Base-by-base conservation (phyloP, 2,888 invertebrate species). In the Lamproptera curius region DNA sequence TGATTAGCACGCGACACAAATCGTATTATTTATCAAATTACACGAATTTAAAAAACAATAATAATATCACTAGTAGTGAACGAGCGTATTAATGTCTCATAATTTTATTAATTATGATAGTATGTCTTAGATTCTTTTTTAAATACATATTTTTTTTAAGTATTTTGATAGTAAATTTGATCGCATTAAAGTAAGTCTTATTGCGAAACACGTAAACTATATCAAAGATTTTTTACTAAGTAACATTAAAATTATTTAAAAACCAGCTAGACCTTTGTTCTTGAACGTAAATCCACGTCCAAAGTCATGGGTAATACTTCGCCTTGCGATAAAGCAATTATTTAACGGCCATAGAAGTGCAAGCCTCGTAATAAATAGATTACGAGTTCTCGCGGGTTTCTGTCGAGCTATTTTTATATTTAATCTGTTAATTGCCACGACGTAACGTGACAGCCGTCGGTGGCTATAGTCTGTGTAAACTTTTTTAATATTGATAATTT, bases 291-390 rank as follows among this genome's bases (percentile, higher is more conserved):
- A 6, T 23, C 4, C 23, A 23, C 8, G 8, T 6, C 5, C 23
- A 23, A 23, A 23, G 23, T 23, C 23, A 23, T 8, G 23, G 23
- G 5, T 23, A 23, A 23, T 23, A 4, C 23, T 23, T 8, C 4
- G 23, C 23, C 23, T 23, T 23, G 23, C 8, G 23, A 6, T 6
- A 8, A 23, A 23, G 23, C 23, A 23, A 23, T 23, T 23, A 23
- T 8, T 23, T 4, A 34, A 23, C 14, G 17, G 23, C 42, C 42
- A 26, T 42, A 42, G 42, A 14, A 42, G 35, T 42, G 42, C 42
- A 26, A 10, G 15, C 16, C 26, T 16, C 42, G 16, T n/a, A 15
- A 36, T 36, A 42, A 42, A 36, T 14, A 36, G 42, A 42, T 42
- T 42, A 42, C 11, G 9, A 11, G 5, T 35, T 10, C 11, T 8